These are phyloP conservation scores for Porites lutea DNA, from an alignment of 64 coral and sea anemone species.

Conservation along the genomic window DNA sequence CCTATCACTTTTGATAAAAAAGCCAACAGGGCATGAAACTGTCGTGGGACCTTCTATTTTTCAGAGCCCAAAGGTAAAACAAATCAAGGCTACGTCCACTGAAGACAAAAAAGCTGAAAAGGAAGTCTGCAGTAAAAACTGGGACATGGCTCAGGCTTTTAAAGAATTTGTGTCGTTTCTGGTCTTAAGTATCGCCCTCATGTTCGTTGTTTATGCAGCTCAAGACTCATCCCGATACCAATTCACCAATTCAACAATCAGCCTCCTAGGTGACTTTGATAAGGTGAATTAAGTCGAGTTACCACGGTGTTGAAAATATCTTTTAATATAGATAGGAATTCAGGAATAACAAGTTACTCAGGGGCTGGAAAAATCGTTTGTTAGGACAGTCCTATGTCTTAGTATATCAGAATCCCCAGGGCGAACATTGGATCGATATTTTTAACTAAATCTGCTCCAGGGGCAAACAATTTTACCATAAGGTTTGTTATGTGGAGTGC, in stretches of 20 bases:
- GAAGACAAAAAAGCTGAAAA: constrained; percentile 1
- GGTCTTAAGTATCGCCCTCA: constrained; percentile 8
- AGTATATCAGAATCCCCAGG: too few relatives aligned
- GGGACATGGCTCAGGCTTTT: constrained; percentile 20
- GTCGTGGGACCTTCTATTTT: not conserved
- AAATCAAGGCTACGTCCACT: not conserved
- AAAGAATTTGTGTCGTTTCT: constrained; percentile 25
- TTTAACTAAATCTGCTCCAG: too few relatives aligned
- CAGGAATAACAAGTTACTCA: too few relatives aligned
- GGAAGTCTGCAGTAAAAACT: not conserved
- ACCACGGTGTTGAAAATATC: too few relatives aligned
- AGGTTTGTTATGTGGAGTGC: too few relatives aligned
- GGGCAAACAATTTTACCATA: too few relatives aligned
- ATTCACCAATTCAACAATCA: constrained; percentile 16
- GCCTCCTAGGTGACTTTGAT: constrained; percentile 38
- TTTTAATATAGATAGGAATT: too few relatives aligned
- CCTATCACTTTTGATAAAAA: constrained; percentile 28
- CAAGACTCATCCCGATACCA: constrained; percentile 17
- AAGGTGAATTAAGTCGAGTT: not conserved
- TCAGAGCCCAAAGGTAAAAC: not conserved
- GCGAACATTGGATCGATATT: too few relatives aligned
- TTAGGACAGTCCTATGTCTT: too few relatives aligned
- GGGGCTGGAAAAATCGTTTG: too few relatives aligned
- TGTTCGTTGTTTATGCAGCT: constrained; percentile 46
- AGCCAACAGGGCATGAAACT: constrained; percentile 7